Base-by-base conservation (phyloP, 2,888 invertebrate species). In the Lobophora halterata region DNA sequence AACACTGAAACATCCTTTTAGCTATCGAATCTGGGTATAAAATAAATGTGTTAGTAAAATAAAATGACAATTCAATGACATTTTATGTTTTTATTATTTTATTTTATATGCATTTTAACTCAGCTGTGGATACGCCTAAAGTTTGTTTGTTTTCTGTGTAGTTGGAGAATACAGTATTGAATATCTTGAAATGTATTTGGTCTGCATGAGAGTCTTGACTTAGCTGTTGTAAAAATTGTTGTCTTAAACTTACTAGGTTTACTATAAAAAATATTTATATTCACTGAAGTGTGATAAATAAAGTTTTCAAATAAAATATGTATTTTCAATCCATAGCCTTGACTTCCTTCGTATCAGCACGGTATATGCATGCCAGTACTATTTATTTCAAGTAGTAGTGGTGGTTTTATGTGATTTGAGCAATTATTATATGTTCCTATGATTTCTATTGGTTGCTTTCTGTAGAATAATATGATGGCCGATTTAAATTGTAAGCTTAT, bases 301-400 rank as follows among this genome's bases (percentile, higher is more conserved):
- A 81, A 80, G 71, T 64, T 73, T 70, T 68, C 77, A 69, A 60
- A 69, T 64, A 68, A 68, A 68, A 64, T 71, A 70, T 71, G 79
- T 78, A 78, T 81, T 81, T 81, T 82, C 67, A 81, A 74, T 82
- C 58, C 60, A 43, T 33, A 65, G 61, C 62, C 62, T n/a, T 68
- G 64, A 66, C 58, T 61, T 63, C 55, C 49, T 51, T 44, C 39
- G 28, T 49, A 46, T 43, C 23, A 29, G 49, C 46, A 49, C 42
- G 46, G 34, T 48, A 26, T 37, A 29, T 41, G 53, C 53, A 53
- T 49, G 53, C 46, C 48, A 42, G 23, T 43, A 39, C 36, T 34
- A 6, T 37, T 13, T 35, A 17, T 7, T 35, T 32, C 11, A 5
- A 31, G 32, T 46, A 44, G 42, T 42, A 46, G 44, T 45, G 49